Percentiles rank a stretch among this genome's conserved stretches.
phyloP scores from a whole-genome alignment of 1,140 invertebrate genomes.

The Arion vulgaris region DNA sequence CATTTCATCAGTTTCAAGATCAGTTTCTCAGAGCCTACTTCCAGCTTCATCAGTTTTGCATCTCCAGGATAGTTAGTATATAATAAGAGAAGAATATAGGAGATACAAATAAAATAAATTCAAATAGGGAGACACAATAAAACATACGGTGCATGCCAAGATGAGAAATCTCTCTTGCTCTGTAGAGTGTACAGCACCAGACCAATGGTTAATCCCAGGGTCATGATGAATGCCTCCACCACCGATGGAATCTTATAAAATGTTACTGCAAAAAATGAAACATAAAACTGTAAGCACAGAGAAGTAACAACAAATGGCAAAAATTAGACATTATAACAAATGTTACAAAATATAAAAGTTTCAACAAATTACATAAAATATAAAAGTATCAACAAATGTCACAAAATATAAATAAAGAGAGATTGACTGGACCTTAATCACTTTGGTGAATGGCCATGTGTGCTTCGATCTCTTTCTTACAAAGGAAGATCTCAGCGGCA shows the following conservation, averaged over 20 bases:
- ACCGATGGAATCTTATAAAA: constrained; percentile 82
- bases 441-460: no score
- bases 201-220: constrained; percentile 80
- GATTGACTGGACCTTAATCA: no score
- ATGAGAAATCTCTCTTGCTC: constrained; percentile 86
- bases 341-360: neutral
- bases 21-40: no score
- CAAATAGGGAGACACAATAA: no score
- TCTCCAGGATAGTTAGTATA: no score
- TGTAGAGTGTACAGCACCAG: constrained; percentile 86
- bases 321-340: neutral
- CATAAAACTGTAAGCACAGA: neutral
- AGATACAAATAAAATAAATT: constrained; percentile 9
- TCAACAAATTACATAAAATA: neutral
- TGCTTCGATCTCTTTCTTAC: no score
- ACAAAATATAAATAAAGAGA: no score
- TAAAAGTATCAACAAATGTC: neutral
- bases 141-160: constrained; percentile 81
- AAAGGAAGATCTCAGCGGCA: no score
- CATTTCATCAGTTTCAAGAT: no score
- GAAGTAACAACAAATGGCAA: neutral
- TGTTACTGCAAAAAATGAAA: constrained; percentile 75
- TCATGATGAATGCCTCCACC: constrained; percentile 83
- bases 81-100: no score
- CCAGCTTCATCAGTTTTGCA: no score